Base-by-base conservation (phyloP, 1,140 invertebrate species). In the Yoshiicerus persimilis region DNA sequence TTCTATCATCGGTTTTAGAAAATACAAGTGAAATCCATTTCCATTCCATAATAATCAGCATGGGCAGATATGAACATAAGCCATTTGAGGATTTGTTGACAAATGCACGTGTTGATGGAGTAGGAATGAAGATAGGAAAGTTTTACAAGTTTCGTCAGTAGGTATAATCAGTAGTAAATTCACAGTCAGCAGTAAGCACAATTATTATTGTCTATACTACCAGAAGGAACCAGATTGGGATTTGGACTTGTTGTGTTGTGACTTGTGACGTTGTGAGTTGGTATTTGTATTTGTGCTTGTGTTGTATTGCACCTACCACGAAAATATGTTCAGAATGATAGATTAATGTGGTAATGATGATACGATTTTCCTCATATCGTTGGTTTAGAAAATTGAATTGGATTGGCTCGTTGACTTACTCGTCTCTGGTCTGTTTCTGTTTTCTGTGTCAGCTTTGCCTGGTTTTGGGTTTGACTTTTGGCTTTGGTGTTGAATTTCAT, bases 391-490 rank as follows among this genome's bases (percentile, higher is more conserved):
- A 70, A 27, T 30, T 70, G 23, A 70, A 70, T 70, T 23, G 23
- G n/a, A 77, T 32, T 80, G 30, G 20, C 75, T 80, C 30, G 75
- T 38, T 80, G 13, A 36, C 30, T 80, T 80, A 9, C 20, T 80
- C 32, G 34, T 32, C 32, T 75, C 16, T 75, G 70, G 70, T 32
- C 34, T 32, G 10, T n/a, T 23, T 27, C 25, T 27, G 34, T 80
- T 80, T 80, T 70, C 9, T 27, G 34, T 80, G 30, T 80, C 27
- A 80, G 27, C n/a, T 80, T 80, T 80, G 75, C 32, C 75, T 80
- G 32, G 75, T 80, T 38, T 36, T 80, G 30, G 75, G 34, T 80
- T 80, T 70, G 64, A 80, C 75, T n/a, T 80, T 80, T 80, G 75
- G 30, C 20, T 80, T 34, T 80, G 75, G 30, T 80, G n/a, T n/a